These are phyloP conservation scores for Motacilla tschutschensis DNA, from an alignment of 2,113 vertebrate genomes.

Conservation along the genomic window DNA sequence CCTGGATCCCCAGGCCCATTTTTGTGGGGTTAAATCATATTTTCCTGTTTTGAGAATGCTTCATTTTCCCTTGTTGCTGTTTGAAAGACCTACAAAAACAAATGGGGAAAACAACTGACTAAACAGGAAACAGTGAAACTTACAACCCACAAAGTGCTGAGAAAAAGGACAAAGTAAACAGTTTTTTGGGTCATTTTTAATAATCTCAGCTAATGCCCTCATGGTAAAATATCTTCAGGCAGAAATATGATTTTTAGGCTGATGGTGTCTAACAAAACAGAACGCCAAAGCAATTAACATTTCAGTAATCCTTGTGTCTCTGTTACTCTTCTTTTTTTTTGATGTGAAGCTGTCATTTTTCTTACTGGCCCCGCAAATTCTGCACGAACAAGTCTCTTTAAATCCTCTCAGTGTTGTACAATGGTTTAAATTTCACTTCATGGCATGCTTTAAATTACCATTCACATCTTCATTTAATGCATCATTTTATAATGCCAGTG, in stretches of 20 bases:
- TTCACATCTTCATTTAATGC: constrained; percentile 63
- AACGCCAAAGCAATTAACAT: constrained; percentile 48
- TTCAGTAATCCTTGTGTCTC: constrained; percentile 16
- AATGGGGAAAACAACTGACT: constrained; percentile 62
- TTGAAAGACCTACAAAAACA: constrained; percentile 56
- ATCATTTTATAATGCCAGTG: constrained; percentile 67
- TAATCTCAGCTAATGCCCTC: neutral
- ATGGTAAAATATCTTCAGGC: neutral
- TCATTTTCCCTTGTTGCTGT: constrained; percentile 47
- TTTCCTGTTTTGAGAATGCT: constrained; percentile 60
- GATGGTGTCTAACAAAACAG: constrained; percentile 42
- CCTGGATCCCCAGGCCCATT: constrained; percentile 44
- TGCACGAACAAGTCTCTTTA: constrained; percentile 20
- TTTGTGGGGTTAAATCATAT: constrained; percentile 66
- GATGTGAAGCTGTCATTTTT: constrained; percentile 57
- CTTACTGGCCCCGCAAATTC: constrained; percentile 37
- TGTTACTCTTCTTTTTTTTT: constrained; percentile 15
- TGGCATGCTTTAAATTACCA: constrained; percentile 61
- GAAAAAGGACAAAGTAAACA: constrained; percentile 53
- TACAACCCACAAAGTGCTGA: constrained; percentile 31
- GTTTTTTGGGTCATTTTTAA: neutral
- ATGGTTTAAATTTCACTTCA: constrained; percentile 68
- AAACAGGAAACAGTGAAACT: constrained; percentile 62
- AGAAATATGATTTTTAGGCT: constrained; percentile 50
- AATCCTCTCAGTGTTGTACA: constrained; percentile 22